Conservation (phyloP, 37 sponge, comb jelly and placozoan genomes). For the Ephydatia muelleri region DNA sequence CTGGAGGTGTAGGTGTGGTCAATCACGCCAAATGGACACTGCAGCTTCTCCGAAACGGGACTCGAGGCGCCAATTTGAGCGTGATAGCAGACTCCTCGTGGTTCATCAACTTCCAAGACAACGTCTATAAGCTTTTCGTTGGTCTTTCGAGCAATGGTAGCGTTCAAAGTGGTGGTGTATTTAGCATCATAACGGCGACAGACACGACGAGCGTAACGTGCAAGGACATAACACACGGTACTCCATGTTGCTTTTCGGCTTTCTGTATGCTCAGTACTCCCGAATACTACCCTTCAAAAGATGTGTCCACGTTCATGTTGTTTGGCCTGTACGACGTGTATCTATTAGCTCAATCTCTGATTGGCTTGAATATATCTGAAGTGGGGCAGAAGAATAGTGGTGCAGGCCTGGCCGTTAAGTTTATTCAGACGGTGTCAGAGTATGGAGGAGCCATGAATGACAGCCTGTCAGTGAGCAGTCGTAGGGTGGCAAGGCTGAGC, state of each 20-base stretch:
- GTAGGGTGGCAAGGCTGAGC: constrained; percentile 25
- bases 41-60: constrained; percentile 3
- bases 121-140: neutral
- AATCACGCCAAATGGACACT: constrained; percentile 65
- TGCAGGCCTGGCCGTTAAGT: constrained; percentile 4
- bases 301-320: constrained; percentile 34
- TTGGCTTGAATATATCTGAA: neutral
- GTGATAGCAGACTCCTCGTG: constrained; percentile 82
- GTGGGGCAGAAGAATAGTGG: neutral
- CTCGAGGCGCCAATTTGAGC: neutral
- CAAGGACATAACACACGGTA: constrained; percentile 26
- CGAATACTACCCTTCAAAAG: constrained; percentile 5
- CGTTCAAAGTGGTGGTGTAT: neutral
- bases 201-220: constrained; percentile 7
- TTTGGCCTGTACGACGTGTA: constrained; percentile 53
- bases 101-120: constrained; percentile 86
- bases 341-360: constrained; percentile 37
- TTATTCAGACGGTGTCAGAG: constrained; percentile 51
- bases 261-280: constrained; percentile 55
- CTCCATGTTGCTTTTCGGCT: constrained; percentile 75
- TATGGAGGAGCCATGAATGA: constrained; percentile 91
- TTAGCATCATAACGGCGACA: neutral
- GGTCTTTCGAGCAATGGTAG: neutral
- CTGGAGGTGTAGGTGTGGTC: constrained; percentile 83
- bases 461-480: constrained; percentile 27